These are phyloP conservation scores for Leptatherina wallacei DNA, from an alignment of 2,797 vertebrate genomes.

Conservation along the genomic window DNA sequence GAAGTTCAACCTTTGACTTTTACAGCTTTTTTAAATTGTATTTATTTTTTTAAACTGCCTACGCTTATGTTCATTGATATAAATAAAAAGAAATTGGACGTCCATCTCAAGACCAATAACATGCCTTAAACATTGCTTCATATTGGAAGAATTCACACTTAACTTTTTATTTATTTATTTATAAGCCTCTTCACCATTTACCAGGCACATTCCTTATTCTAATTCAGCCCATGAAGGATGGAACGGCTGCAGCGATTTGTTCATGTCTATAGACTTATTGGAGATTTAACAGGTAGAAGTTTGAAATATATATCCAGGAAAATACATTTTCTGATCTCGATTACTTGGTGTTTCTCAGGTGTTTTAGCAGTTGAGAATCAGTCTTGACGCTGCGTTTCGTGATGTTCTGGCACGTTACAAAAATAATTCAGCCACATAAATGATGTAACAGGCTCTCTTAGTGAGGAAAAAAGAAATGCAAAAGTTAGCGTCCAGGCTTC, in stretches of 20 bases:
- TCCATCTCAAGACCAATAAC: too few species aligned
- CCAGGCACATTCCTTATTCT: slow-evolving; percentile 24
- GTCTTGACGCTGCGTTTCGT: background rate
- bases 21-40: background rate
- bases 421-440: slow-evolving; percentile 1
- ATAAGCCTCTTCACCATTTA: slow-evolving; percentile 24
- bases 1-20: background rate
- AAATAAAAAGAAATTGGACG: background rate
- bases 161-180: too few species aligned
- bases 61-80: slow-evolving; percentile 4
- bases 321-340: slow-evolving; percentile 10
- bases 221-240: slow-evolving; percentile 43
- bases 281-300: slow-evolving; percentile 32
- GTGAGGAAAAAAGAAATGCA: slow-evolving; percentile 7
- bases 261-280: slow-evolving; percentile 8
- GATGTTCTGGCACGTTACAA: background rate
- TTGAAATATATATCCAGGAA: slow-evolving; percentile 5
- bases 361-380: slow-evolving; percentile 1
- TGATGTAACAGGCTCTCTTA: background rate
- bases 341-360: background rate
- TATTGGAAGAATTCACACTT: background rate
- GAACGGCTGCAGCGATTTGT: slow-evolving; percentile 48
- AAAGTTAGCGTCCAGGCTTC: background rate
- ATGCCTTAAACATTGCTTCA: background rate
- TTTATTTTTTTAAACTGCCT: background rate